A percentile compares a stretch with the other conserved stretches of the same genome.
Conservation (phyloP, 1,140 invertebrate species). For the Lordiphosa stackelbergi region DNA sequence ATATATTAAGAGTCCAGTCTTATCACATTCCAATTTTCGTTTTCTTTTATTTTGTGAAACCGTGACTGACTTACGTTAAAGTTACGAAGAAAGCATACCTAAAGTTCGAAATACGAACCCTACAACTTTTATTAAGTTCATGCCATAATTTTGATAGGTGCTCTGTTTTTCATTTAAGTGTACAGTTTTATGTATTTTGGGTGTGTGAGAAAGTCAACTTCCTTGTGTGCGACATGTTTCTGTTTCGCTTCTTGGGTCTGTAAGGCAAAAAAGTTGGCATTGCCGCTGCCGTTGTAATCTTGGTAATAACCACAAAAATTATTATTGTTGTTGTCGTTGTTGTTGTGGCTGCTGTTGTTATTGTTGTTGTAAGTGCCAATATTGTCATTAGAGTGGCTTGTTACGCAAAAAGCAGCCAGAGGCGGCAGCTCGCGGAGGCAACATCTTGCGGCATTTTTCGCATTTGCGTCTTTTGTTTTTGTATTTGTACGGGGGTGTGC, state of each 20-base stretch:
- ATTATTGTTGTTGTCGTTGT: conserved; percentile 58
- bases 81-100: no score
- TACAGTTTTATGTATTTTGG: conserved; percentile 14
- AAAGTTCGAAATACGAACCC: no score
- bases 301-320: conserved; percentile 74
- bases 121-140: no score
- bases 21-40: no score
- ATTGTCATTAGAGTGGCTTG: conserved; percentile 74
- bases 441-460: conserved; percentile 74
- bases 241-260: conserved; percentile 20
- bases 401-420: conserved; percentile 64
- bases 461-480: conserved; percentile 68
- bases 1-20: no score
- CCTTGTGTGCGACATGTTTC: conserved; percentile 47
- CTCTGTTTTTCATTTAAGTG: conserved; percentile 1
- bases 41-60: no score
- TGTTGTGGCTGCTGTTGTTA: conserved; percentile 49
- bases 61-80: no score
- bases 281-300: conserved; percentile 64
- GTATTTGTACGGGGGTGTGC: conserved; percentile 47
- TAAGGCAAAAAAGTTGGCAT: conserved; percentile 42
- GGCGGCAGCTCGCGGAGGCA: conserved; percentile 42
- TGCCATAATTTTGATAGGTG: no score
- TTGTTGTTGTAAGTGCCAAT: conserved; percentile 72
- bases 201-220: conserved; percentile 33